These are phyloP conservation scores for Ormyrus pomaceus DNA, from an alignment of 2,888 invertebrate genomes.

Conservation along the genomic window DNA sequence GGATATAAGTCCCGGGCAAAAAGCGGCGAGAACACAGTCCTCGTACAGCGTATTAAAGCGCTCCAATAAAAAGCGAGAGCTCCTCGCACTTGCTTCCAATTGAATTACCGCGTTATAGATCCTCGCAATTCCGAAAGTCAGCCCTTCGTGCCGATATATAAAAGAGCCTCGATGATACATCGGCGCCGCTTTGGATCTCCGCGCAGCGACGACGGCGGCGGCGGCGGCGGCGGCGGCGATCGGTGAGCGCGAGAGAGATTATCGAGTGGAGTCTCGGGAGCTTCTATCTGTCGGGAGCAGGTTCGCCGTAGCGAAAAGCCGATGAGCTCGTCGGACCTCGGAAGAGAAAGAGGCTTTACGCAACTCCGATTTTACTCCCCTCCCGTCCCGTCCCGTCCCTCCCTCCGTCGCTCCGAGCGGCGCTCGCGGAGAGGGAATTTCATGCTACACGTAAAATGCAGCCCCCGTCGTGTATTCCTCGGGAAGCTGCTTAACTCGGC, in stretches of 20 bases:
- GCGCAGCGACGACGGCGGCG: neutral
- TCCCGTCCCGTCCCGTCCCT: too few relatives aligned
- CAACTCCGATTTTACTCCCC: conserved; percentile 32
- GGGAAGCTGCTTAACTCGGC: conserved; percentile 64
- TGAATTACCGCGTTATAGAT: conserved; percentile 44
- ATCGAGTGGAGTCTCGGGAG: conserved; percentile 7
- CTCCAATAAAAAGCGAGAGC: neutral
- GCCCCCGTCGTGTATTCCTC: conserved; percentile 55
- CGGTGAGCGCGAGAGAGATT: conserved; percentile 35
- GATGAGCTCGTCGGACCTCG: conserved; percentile 46
- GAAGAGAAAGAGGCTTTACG: conserved; percentile 18
- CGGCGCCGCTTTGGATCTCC: conserved; percentile 35
- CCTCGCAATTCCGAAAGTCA: conserved; percentile 33
- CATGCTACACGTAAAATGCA: conserved; percentile 60
- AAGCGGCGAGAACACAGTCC: neutral
- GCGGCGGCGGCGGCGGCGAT: neutral
- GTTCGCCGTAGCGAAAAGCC: conserved; percentile 53
- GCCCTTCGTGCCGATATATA: conserved; percentile 1
- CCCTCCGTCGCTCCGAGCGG: conserved; percentile 13
- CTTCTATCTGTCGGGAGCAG: conserved; percentile 39
- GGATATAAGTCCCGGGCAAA: neutral
- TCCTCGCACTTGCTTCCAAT: conserved; percentile 15
- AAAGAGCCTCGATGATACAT: conserved; percentile 41
- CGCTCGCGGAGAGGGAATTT: conserved; percentile 50
- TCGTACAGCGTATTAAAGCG: conserved; percentile 21